Evolutionary conservation across 1,140 invertebrate species (phyloP), one percentile per base, ranked within the genome.

Genomic region (Saccostrea glomerata): DNA sequence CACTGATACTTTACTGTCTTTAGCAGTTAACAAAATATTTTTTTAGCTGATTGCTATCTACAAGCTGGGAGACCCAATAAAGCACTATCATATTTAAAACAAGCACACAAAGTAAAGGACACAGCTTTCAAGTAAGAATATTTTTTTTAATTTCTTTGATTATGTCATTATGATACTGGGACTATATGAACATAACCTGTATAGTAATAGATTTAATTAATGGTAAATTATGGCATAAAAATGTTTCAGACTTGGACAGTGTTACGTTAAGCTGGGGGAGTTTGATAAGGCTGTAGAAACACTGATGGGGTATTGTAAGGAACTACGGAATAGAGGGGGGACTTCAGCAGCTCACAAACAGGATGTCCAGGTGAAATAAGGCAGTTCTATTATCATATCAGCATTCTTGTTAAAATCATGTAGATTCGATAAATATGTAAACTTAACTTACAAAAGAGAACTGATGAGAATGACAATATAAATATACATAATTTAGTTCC

Each of bases 21-120:
- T 13, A 60, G 13, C 17, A 63, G 5, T 20, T n/a, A 17, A 63
- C 58, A 20, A 63, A 20, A 63, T 63, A 6, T 17, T n/a, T 77
- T 66, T 77, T 12, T 36, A 77, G 70, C 70, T 77, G 70, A 77
- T 17, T 77, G 86, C 12, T 90, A 87, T 63, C 40, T 87, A 63
- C 63, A 58, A 25, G 87, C 89, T 15, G 82, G 83, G 47, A 88
- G 89, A 85, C 58, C 60, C 60, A 60, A 63, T 47, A 56, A 89
- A 36, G 87, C 86, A 70, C 55, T 88, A 15, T 7, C 9, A 47
- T 85, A 83, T 56, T 63, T 85, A 12, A 40, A 60, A 63, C 23
- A 63, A 63, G 25, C 36, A 63, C 84, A 85, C 9, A 58, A 63
- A 20, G 30, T 63, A 63, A 58, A 85, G 25, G 36, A 63, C n/a